Conservation (phyloP, 2,888 invertebrate species). For the Plagodis dolabraria region DNA sequence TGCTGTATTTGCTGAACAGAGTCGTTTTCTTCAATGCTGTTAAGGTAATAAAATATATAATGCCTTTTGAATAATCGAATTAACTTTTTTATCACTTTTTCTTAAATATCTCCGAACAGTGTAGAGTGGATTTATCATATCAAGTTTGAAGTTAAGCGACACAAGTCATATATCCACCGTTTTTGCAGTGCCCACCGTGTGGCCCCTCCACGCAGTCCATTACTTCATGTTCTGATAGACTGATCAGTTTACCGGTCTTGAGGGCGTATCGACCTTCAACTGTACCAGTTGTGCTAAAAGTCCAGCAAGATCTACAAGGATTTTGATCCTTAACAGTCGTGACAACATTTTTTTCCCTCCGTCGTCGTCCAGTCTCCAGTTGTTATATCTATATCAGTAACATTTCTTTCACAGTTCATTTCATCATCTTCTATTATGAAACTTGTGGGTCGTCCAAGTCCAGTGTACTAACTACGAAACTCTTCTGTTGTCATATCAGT, state of each 20-base stretch:
- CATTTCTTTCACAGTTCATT: not conserved
- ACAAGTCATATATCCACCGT: not conserved
- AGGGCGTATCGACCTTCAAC: slow-evolving; percentile 5
- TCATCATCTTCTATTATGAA: not conserved
- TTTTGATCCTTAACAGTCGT: slow-evolving; percentile 1
- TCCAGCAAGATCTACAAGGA: not conserved
- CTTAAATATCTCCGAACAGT: no score
- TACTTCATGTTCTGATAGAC: slow-evolving; percentile 3
- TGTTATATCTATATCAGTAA: not conserved
- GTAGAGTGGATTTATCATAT: no score
- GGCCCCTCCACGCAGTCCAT: not conserved
- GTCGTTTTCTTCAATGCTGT: no score
- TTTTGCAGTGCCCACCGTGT: not conserved
- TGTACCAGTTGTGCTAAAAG: not conserved
- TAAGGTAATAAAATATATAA: no score
- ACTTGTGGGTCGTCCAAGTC: not conserved
- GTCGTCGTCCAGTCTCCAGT: not conserved
- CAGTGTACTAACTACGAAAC: not conserved
- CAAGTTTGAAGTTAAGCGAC: not conserved
- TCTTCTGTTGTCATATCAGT: not conserved
- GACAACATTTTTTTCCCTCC: not conserved
- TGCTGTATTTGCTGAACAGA: no score
- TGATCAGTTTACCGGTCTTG: not conserved
- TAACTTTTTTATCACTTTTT: no score
- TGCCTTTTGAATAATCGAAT: no score